phyloP scores from a whole-genome alignment of 1,140 invertebrate genomes.

The Maniola jurtina region DNA sequence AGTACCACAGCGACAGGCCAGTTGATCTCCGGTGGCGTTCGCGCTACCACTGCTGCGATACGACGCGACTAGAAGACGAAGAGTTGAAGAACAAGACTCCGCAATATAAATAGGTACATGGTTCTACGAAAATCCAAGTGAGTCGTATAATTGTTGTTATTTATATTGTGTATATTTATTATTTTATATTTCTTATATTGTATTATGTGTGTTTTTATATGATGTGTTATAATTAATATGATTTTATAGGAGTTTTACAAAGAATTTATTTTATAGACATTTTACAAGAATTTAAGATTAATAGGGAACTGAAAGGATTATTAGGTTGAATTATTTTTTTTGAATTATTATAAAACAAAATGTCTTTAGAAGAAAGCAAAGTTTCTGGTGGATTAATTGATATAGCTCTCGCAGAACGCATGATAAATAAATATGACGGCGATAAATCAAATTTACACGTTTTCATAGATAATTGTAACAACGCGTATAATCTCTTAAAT shows the following conservation, averaged over 20 bases:
- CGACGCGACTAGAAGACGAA: neutral
- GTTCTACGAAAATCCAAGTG: too few relatives aligned
- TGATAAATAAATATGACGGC: constrained; percentile 15
- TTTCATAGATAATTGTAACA: constrained; percentile 20
- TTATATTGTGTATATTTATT: neutral
- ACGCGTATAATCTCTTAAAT: constrained; percentile 5
- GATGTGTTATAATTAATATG: too few relatives aligned
- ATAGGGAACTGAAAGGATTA: too few relatives aligned
- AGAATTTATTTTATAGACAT: too few relatives aligned
- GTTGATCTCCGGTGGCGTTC: constrained; percentile 1
- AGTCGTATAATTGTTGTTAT: neutral
- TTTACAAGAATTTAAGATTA: too few relatives aligned
- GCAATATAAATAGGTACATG: neutral
- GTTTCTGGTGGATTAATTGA: constrained; percentile 5
- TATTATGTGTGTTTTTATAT: too few relatives aligned
- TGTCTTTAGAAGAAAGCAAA: too few relatives aligned
- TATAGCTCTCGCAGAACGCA: constrained; percentile 15
- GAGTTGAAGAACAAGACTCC: too few relatives aligned
- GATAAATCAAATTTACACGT: constrained; percentile 21
- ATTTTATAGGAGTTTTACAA: too few relatives aligned
- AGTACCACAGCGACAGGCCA: neutral
- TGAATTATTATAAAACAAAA: too few relatives aligned
- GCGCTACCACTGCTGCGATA: neutral
- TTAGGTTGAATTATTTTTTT: too few relatives aligned
- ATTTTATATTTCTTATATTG: neutral